Conservation (phyloP, 2,797 vertebrate species). For the Heterohyrax brucei region DNA sequence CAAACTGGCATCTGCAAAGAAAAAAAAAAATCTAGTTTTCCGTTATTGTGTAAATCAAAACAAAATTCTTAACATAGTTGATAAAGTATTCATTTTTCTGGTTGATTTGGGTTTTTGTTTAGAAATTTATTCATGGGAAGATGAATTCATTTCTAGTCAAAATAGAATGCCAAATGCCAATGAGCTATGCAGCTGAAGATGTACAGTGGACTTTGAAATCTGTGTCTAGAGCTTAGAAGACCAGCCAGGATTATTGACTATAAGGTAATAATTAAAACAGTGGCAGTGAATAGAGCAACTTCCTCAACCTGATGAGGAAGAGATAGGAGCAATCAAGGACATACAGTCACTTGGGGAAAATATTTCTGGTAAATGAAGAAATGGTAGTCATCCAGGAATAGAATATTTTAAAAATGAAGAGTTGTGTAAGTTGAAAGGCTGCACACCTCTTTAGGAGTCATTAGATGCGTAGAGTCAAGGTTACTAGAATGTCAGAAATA, state of each 20-base stretch:
- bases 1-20: conserved; percentile 78
- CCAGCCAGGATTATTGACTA: not conserved
- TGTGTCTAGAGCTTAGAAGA: not conserved
- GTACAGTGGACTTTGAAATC: not conserved
- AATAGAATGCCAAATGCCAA: conserved; percentile 65
- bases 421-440: not conserved
- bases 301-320: not conserved
- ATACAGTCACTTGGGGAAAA: not conserved
- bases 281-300: not conserved
- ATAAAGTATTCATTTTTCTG: conserved; percentile 81
- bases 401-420: not conserved
- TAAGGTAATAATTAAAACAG: not conserved
- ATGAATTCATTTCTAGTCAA: conserved; percentile 75
- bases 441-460: not conserved
- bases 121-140: conserved; percentile 79
- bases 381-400: not conserved
- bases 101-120: conserved; percentile 85
- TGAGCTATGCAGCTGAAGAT: not conserved
- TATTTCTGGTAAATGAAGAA: conserved; percentile 5
- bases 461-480: not conserved
- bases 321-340: not conserved
- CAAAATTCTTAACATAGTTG: conserved; percentile 85
- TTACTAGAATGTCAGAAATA: conserved; percentile 1
- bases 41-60: conserved; percentile 81
- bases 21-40: conserved; percentile 79